These are phyloP conservation scores for Athripsodes cinereus DNA, from an alignment of 2,888 invertebrate species.

Conservation along the genomic window DNA sequence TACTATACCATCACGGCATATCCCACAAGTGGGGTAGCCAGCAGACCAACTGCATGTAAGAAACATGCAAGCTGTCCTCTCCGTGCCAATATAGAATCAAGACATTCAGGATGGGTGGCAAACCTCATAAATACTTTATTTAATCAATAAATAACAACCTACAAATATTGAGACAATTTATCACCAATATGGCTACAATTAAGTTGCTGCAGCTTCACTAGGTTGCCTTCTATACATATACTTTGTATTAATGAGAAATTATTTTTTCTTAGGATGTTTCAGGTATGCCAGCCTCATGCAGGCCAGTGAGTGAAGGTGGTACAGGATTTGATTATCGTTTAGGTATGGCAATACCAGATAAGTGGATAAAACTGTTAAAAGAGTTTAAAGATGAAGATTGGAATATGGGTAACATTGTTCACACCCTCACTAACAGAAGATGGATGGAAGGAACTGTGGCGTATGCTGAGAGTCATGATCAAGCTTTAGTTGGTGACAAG, in stretches of 20 bases:
- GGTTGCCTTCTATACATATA: background rate
- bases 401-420: conserved; percentile 85
- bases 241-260: background rate
- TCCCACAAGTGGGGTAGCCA: too few relatives aligned
- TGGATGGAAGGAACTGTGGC: conserved; percentile 97
- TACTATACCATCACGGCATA: background rate
- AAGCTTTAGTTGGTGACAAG: conserved; percentile 97
- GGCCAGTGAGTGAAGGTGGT: conserved; percentile 91
- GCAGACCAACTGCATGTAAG: too few relatives aligned
- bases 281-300: conserved; percentile 96
- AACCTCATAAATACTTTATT: too few relatives aligned
- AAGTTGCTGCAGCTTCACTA: too few relatives aligned
- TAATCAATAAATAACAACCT: too few relatives aligned
- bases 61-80: too few relatives aligned
- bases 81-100: too few relatives aligned
- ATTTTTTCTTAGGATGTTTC: conserved; percentile 72
- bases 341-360: conserved; percentile 98
- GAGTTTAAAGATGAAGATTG: conserved; percentile 86
- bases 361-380: conserved; percentile 92
- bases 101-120: too few relatives aligned
- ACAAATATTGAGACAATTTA: too few relatives aligned
- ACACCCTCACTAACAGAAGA: conserved; percentile 88
- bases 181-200: too few relatives aligned
- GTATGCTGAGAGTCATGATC: conserved; percentile 97
- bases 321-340: conserved; percentile 96